phyloP scores from a whole-genome alignment of 2,113 vertebrate genomes.

The Neoarius graeffei region DNA sequence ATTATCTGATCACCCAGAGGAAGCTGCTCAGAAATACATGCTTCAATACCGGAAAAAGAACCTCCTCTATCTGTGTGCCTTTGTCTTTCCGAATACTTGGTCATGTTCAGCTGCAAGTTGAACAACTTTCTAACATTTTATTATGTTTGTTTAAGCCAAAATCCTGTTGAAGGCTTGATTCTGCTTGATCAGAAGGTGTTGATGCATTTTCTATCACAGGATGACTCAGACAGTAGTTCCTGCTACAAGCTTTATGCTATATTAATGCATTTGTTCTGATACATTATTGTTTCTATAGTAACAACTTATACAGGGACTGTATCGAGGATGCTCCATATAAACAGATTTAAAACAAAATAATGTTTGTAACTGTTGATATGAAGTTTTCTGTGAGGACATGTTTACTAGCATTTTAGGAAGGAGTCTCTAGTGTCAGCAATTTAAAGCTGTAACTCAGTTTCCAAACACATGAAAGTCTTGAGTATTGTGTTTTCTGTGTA shows the following conservation, averaged over 20 bases:
- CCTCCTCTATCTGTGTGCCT: conserved; percentile 4
- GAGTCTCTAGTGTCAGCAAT: neutral
- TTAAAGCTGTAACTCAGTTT: neutral
- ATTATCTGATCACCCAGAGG: conserved; percentile 8
- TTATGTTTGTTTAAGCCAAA: neutral
- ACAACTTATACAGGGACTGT: neutral
- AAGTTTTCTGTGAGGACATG: neutral
- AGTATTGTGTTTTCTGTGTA: neutral
- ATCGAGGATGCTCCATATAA: neutral
- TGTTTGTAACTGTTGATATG: neutral
- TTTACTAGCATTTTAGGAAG: neutral
- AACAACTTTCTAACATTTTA: neutral
- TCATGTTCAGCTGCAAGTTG: neutral
- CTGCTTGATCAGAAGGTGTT: neutral
- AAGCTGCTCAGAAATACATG: conserved; percentile 2
- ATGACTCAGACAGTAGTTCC: neutral
- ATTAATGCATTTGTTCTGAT: neutral
- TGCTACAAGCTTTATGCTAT: neutral
- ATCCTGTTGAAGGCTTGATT: neutral
- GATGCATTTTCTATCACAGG: neutral
- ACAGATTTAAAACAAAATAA: neutral
- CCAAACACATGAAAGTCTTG: neutral
- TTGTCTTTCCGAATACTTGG: neutral
- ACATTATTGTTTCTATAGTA: neutral
- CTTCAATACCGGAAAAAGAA: neutral